Base-by-base conservation (phyloP, 2,113 vertebrate genomes). In the Arizona elegans region DNA sequence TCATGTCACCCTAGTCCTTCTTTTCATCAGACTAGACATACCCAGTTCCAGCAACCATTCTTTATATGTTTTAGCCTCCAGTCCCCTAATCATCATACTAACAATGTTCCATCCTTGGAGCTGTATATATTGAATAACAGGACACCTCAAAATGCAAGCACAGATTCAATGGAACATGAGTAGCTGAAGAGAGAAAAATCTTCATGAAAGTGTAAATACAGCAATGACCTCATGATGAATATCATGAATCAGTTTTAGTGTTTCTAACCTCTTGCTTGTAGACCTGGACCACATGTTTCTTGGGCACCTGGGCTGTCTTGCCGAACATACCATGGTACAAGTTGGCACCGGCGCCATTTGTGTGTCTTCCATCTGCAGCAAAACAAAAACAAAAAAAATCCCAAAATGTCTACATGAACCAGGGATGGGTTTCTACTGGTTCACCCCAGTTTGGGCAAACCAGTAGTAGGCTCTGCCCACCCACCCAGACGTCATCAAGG, bases 271-370 rank as follows among this genome's bases (percentile, higher is more conserved):
- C 99, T 98, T 43, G 99, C 99, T 92, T 99, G 99, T 19, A 99
- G 97, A 52, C 99, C 99, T 3, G 98, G 98, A 24, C 99, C 99
- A 85, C 99, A 99, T 29, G 98, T 98, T 96, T 99, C 99, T 54
- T 99, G 99, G 0, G 98, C 98, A 87, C 98, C 98, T 0, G 98
- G 98, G 81, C 97, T 98, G 89, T 98, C 98, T 89, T 99, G 98
- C 5, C 98, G 98, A 91, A 99, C 97, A 0, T 98, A 97, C 99
- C 99, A 99, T 0, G 99, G 99, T 0, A 99, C 99, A 86, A 99
- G 96, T 87, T 99, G 99, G 97, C 99, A 99, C 89, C 99, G 97
- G 90, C 98, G 98, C 99, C 99, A 99, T 90, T 99, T 99, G 97
- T 99, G 99, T 0, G 98, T 99, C 96, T 99, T 99, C 99, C 99